phyloP scores from a whole-genome alignment of 2,113 vertebrate species.

The Fukomys damarensis region DNA sequence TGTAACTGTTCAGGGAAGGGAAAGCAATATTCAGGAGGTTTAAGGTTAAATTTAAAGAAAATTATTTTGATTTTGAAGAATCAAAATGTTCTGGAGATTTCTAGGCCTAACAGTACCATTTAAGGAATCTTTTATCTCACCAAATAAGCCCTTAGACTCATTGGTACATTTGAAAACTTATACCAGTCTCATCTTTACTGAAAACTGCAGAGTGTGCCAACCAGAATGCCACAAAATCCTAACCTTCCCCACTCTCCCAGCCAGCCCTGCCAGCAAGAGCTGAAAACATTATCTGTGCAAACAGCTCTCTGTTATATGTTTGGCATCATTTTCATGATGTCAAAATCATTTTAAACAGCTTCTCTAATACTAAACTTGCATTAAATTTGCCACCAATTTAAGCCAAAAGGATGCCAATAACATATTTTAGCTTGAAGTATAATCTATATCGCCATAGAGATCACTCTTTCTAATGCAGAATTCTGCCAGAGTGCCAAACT shows the following conservation, averaged over 20 bases:
- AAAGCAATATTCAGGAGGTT: background rate
- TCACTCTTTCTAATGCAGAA: slow-evolving; percentile 21
- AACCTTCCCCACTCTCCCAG: background rate
- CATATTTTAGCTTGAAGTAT: slow-evolving; percentile 39
- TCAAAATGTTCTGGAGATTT: slow-evolving; percentile 1
- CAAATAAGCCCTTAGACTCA: background rate
- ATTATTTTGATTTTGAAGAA: slow-evolving; percentile 29
- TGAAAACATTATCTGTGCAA: slow-evolving; percentile 10
- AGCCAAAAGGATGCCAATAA: slow-evolving; percentile 63
- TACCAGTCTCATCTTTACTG: background rate
- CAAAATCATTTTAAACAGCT: slow-evolving; percentile 43
- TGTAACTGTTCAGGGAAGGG: background rate
- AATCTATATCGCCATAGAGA: slow-evolving; percentile 21
- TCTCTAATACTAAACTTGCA: slow-evolving; percentile 16
- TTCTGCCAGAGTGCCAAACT: slow-evolving; percentile 19
- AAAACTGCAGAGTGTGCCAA: background rate
- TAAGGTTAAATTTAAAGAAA: background rate
- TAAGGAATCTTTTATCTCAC: background rate
- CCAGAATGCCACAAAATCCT: background rate
- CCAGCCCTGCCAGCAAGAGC: background rate
- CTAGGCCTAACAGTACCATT: background rate
- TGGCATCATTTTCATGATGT: background rate
- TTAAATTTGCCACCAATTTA: slow-evolving; percentile 43
- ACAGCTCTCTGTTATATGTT: background rate
- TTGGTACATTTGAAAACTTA: background rate